phyloP scores from a whole-genome alignment of 2,113 vertebrate genomes.

The Tragelaphus scriptus region DNA sequence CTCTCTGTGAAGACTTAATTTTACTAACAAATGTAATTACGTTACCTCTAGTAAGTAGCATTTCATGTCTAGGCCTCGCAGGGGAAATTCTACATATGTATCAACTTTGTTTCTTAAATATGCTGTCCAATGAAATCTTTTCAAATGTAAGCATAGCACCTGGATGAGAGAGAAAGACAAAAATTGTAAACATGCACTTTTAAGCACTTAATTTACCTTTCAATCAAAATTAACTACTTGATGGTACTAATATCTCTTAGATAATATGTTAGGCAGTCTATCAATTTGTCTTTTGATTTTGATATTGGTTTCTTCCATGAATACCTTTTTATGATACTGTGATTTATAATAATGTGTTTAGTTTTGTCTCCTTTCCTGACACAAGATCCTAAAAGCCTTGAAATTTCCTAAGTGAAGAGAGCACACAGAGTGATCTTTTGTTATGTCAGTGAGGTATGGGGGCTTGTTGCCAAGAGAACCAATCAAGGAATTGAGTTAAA shows the following conservation, averaged over 20 bases:
- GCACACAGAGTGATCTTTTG: neutral
- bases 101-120: slow-evolving; percentile 98
- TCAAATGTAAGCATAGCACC: slow-evolving; percentile 98
- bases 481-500: neutral
- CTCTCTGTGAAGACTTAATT: neutral
- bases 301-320: neutral
- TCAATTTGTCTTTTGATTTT: neutral
- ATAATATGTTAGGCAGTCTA: neutral
- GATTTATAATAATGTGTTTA: neutral
- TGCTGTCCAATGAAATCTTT: slow-evolving; percentile 98
- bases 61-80: slow-evolving; percentile 94
- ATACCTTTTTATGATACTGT: neutral
- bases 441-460: neutral
- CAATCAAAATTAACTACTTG: neutral
- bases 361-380: neutral
- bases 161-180: slow-evolving; percentile 57
- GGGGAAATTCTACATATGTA: slow-evolving; percentile 95
- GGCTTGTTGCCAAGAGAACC: neutral
- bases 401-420: neutral
- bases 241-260: neutral
- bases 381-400: neutral
- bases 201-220: neutral
- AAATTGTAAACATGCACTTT: neutral
- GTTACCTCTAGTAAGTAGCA: slow-evolving; percentile 94
- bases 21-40: neutral